Base-by-base conservation (phyloP, 2,113 vertebrate genomes). In the Sebastes fasciatus region DNA sequence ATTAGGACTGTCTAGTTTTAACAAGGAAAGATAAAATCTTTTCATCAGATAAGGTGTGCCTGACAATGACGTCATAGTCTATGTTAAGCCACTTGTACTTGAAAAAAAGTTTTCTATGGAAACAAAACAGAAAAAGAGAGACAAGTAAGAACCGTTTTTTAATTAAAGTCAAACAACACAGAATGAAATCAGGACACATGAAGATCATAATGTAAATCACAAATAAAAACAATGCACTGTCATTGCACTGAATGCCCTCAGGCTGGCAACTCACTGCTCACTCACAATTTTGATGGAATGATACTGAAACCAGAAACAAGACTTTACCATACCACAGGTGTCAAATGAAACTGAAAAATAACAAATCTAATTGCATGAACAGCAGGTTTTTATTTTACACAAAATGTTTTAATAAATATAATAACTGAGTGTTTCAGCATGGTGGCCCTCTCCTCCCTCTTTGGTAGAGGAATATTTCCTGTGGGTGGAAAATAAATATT, bases 381-480 rank as follows among this genome's bases (percentile, higher is more conserved):
- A 23, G 23, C 12, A 58, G 17, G 8, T 68, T 34, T 72, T 60
- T 40, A 51, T 42, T 74, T 60, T 23, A 34, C 45, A 2, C 14
- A 23, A 84, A 58, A 23, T 3, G 6, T n/a, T 0, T 16, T 4
- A 43, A 83, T 69, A 85, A 62, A 74, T 43, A 69, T 72, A 83
- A 94, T 49, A 49, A 14, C 54, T 55, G 54, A 55, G 54, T 55
- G 54, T 55, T 55, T 55, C 54, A 55, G 54, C 19, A 55, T 55
- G 54, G 19, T n/a, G 17, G 19, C 54, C 54, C 54, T 55, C 19
- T 55, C 54, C 54, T 55, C 54, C 2, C 54, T 55, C 19, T 49
- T 93, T 84, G 95, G 95, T 61, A 98, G 83, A 88, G 98, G 94
- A 90, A 98, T 97, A 85, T 99, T 99, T 93, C 98, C 98, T 99